phyloP scores from a whole-genome alignment of 1,140 invertebrate genomes.

The Lordiphosa collinella region DNA sequence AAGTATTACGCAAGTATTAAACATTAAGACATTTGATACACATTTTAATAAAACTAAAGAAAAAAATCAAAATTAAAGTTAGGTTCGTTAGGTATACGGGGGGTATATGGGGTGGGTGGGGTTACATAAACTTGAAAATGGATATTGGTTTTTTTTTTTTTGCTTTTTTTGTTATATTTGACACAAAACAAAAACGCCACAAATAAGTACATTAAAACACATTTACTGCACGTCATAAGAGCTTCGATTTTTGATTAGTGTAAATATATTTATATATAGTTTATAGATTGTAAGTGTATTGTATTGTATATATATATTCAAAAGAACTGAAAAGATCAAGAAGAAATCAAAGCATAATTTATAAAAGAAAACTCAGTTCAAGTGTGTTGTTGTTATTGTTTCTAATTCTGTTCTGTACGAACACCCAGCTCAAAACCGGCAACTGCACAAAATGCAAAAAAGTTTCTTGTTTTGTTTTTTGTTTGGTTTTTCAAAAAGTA shows the following conservation, averaged over 20 bases:
- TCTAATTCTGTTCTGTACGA: conserved; percentile 10
- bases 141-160: too few relatives aligned
- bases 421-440: conserved; percentile 73
- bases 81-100: conserved; percentile 6
- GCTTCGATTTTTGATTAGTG: conserved; percentile 68
- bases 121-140: conserved; percentile 9
- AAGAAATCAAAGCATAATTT: conserved; percentile 11
- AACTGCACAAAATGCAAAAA: conserved; percentile 62
- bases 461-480: conserved; percentile 8
- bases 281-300: conserved; percentile 28
- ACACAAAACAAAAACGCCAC: conserved; percentile 56
- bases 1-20: conserved; percentile 20
- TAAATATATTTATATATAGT: conserved; percentile 37
- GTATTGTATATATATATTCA: conserved; percentile 23
- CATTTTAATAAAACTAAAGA: conserved; percentile 4
- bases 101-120: conserved; percentile 15
- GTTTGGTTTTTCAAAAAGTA: conserved; percentile 22
- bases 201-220: conserved; percentile 64
- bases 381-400: conserved; percentile 33
- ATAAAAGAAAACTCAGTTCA: conserved; percentile 48
- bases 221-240: conserved; percentile 78
- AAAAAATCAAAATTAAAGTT: conserved; percentile 20
- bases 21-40: conserved; percentile 25
- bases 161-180: conserved; percentile 1
- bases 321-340: conserved; percentile 46